These are phyloP conservation scores for Acrocephalus scirpaceus DNA, from an alignment of 2,797 vertebrate genomes.

Conservation along the genomic window DNA sequence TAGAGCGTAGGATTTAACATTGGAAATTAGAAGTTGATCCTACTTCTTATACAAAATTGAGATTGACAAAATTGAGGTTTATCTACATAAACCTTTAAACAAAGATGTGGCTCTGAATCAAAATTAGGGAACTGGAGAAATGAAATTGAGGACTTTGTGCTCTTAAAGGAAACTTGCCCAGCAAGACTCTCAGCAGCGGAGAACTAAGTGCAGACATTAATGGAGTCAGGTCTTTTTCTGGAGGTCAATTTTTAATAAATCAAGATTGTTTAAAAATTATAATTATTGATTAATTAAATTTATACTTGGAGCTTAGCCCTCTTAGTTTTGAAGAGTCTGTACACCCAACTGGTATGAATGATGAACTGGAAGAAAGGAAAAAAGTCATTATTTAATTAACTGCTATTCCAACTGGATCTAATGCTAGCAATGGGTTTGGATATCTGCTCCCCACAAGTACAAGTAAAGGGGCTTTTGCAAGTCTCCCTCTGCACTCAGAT, in stretches of 20 bases:
- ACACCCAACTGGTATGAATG: not conserved
- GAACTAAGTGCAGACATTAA: not conserved
- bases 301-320: constrained; percentile 26
- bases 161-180: constrained; percentile 75
- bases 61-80: constrained; percentile 82
- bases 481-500: not conserved
- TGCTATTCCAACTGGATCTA: not conserved
- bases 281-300: constrained; percentile 62
- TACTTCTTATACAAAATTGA: constrained; percentile 79
- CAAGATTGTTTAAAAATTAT: constrained; percentile 41
- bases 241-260: constrained; percentile 59
- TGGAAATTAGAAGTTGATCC: constrained; percentile 82
- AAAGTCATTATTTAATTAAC: not conserved
- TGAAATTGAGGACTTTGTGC: constrained; percentile 73
- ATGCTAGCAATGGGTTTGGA: not conserved
- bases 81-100: constrained; percentile 82
- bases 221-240: constrained; percentile 22
- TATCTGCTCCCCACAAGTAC: not conserved
- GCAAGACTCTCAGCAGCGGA: not conserved
- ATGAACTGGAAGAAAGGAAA: not conserved
- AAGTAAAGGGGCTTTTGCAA: not conserved
- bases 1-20: constrained; percentile 73
- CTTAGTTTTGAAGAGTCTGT: constrained; percentile 38
- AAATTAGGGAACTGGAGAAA: constrained; percentile 76
- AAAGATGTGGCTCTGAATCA: constrained; percentile 79